Base-by-base conservation (phyloP, 1,140 invertebrate species). In the Ooceraea biroi region DNA sequence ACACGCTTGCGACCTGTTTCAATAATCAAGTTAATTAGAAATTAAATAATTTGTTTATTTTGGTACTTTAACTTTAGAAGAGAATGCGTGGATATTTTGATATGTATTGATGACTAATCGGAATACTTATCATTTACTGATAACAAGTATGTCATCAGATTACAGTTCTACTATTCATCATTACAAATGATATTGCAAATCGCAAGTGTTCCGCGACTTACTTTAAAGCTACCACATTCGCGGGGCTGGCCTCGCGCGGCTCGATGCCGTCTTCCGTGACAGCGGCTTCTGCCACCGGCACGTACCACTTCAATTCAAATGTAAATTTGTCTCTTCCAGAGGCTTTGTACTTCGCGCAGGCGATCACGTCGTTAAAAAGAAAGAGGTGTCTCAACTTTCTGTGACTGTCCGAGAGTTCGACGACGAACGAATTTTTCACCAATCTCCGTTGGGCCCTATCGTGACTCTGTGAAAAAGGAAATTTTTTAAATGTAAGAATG, bases 371-470 rank as follows among this genome's bases (percentile, higher is more conserved):
- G 92, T 98, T 99, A 92, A 99, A 99, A 30, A 99, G 95, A 94
- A 99, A 99, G 74, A 99, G 94, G 95, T 99, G 98, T 65, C 98
- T 95, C 66, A 99, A 94, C 95, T 99, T 99, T 58, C 98, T 95
- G 93, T 97, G 97, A 0, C 97, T 97, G 91, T 98, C 97, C 0
- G 97, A 96, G 27, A 98, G 95, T 94, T 99, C 98, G 8, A 99
- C 98, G 63, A 99, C 97, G 92, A 99, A 98, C 0, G 98, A 98
- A 93, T 99, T 99, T 93, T 98, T 98, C 1, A 99, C 98, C 88
- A 99, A 95, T 92, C 98, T 96, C 73, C 98, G 95, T 93, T 98
- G 96, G 41, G 97, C 96, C 88, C 97, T 95, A 89, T 98, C 97
- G 55, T 97, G 96, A 90, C 96, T 96, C 97, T 97, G 91, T 27